Percentiles rank a stretch among this genome's conserved stretches.
Conservation (phyloP, 2,888 invertebrate species). For the Dolichomitus sp. region DNA sequence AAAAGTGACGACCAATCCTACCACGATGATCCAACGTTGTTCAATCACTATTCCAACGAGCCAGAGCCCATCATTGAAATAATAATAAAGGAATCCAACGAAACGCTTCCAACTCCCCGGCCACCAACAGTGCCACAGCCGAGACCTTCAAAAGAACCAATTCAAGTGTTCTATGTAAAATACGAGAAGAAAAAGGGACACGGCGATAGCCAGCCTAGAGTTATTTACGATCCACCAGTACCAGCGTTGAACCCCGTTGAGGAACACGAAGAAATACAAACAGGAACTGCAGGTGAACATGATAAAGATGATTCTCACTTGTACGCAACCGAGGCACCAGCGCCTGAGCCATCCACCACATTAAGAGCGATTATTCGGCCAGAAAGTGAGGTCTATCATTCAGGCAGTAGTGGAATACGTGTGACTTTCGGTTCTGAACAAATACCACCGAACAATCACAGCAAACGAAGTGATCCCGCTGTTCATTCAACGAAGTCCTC, state of each 20-base stretch:
- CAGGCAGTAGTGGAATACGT: conserved; percentile 92
- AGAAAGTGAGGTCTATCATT: conserved; percentile 94
- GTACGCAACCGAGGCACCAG: conserved; percentile 86
- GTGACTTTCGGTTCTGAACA: conserved; percentile 93
- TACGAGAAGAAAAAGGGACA: conserved; percentile 93
- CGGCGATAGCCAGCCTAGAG: conserved; percentile 90
- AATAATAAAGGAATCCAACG: conserved; percentile 96
- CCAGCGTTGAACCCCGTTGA: conserved; percentile 92
- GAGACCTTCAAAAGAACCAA: conserved; percentile 92
- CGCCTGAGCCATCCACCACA: conserved; percentile 91
- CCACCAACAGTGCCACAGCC: conserved; percentile 85
- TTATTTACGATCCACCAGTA: conserved; percentile 93
- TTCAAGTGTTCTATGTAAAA: conserved; percentile 96
- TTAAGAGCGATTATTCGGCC: conserved; percentile 94
- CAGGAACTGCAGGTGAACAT: conserved; percentile 56
- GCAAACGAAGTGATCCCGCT: conserved; percentile 80
- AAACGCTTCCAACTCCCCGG: conserved; percentile 90
- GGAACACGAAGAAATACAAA: conserved; percentile 88
- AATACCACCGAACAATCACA: conserved; percentile 83
- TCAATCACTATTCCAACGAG: conserved; percentile 87
- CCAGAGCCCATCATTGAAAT: conserved; percentile 97
- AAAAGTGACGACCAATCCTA: conserved; percentile 86
- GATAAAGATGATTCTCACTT: conserved; percentile 87
- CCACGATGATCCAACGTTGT: conserved; percentile 65
- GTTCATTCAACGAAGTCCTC: conserved; percentile 75